Percentiles rank a stretch among this genome's conserved stretches.
Conservation (phyloP, 2,888 invertebrate species). For the Helleia helle region DNA sequence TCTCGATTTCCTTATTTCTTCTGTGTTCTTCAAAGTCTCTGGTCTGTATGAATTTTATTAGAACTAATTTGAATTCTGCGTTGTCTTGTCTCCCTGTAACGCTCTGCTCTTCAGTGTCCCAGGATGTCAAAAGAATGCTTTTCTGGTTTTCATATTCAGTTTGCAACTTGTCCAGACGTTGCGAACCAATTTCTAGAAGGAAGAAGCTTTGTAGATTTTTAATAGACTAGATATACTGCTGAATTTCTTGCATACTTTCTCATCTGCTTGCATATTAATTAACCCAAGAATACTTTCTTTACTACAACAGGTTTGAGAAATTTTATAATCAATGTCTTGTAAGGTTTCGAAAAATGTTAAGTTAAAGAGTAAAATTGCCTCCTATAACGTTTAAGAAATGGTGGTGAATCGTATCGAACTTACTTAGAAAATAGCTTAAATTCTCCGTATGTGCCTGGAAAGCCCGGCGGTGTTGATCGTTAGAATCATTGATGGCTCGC, state of each 20-base stretch:
- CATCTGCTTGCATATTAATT: too few relatives aligned
- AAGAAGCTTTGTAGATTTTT: too few relatives aligned
- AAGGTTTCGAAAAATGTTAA: too few relatives aligned
- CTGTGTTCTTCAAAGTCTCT: conserved; percentile 43
- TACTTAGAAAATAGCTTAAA: conserved; percentile 80
- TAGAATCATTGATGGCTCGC: conserved; percentile 79
- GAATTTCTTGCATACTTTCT: too few relatives aligned
- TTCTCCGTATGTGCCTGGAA: conserved; percentile 83
- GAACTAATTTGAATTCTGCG: conserved; percentile 72
- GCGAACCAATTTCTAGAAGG: conserved; percentile 67
- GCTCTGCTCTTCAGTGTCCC: conserved; percentile 69
- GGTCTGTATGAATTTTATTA: conserved; percentile 74
- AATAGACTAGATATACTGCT: too few relatives aligned
- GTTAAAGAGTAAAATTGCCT: too few relatives aligned
- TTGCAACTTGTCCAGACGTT: conserved; percentile 71
- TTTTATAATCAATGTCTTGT: too few relatives aligned
- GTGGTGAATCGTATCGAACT: too few relatives aligned
- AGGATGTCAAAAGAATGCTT: conserved; percentile 62
- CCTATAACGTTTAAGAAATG: too few relatives aligned
- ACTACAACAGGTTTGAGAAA: too few relatives aligned
- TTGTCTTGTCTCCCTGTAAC: conserved; percentile 64
- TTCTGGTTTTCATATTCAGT: conserved; percentile 73
- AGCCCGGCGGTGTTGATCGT: conserved; percentile 81
- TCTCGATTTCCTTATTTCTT: conserved; percentile 35
- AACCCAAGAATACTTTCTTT: too few relatives aligned